Conservation (phyloP, 2,888 invertebrate species). For the Fabriciana adippe region DNA sequence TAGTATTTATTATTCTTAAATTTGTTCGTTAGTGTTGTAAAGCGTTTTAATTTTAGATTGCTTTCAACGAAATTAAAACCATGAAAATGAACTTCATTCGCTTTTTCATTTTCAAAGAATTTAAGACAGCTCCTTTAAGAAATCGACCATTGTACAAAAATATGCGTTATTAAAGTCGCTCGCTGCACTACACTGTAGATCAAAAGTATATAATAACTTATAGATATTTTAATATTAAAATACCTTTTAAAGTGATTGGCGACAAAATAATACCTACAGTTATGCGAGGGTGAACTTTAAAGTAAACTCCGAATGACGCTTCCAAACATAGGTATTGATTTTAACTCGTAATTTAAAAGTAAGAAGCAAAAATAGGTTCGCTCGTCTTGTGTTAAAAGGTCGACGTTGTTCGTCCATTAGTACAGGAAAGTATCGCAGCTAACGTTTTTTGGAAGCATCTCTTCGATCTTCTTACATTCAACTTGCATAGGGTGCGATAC, state of each 20-base stretch:
- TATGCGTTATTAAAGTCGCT: background rate
- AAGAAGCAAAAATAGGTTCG: constrained; percentile 12
- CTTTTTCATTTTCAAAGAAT: background rate
- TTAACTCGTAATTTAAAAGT: background rate
- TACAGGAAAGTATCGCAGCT: constrained; percentile 22
- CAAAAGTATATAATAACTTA: no score
- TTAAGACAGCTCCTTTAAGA: background rate
- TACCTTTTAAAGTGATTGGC: no score
- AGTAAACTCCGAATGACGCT: background rate
- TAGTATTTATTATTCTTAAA: no score
- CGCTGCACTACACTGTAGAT: background rate
- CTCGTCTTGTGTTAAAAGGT: constrained; percentile 19
- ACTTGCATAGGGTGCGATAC: background rate
- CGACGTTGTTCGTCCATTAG: constrained; percentile 29
- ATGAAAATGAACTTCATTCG: background rate
- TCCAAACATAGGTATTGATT: constrained; percentile 1
- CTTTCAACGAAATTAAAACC: background rate
- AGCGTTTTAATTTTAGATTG: no score
- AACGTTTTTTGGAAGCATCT: constrained; percentile 18
- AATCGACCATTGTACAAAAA: constrained; percentile 4
- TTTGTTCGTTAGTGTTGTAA: no score
- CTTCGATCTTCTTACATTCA: constrained; percentile 13
- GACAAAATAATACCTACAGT: background rate
- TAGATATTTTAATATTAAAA: no score
- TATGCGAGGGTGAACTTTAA: background rate